These are phyloP conservation scores for Cydia strobilella DNA, from an alignment of 1,140 invertebrate species.

Conservation along the genomic window DNA sequence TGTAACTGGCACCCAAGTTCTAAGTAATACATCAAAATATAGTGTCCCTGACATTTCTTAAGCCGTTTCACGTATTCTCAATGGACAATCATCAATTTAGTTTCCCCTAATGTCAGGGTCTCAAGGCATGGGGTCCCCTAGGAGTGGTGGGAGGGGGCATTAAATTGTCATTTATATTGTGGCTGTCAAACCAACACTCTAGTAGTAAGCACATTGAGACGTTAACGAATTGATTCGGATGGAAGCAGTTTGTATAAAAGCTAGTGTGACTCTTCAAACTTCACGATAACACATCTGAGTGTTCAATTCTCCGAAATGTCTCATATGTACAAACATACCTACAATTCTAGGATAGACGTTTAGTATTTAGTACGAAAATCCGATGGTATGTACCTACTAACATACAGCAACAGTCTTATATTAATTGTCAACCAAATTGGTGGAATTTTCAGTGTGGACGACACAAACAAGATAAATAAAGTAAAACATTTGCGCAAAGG, in stretches of 20 bases:
- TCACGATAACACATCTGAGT: no score
- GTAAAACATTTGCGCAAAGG: no score
- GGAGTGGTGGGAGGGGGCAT: constrained; percentile 7
- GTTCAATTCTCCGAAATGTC: no score
- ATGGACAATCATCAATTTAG: constrained; percentile 30
- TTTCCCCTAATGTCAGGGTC: constrained; percentile 23
- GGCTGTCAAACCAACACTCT: constrained; percentile 19
- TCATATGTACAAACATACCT: no score
- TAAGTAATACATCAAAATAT: constrained; percentile 20
- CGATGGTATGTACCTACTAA: no score
- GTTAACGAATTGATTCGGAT: background rate
- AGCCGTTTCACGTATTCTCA: constrained; percentile 21
- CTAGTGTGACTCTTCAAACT: no score
- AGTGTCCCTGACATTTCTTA: constrained; percentile 22
- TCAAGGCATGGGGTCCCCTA: background rate
- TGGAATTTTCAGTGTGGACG: no score
- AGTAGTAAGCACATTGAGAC: background rate
- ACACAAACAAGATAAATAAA: no score
- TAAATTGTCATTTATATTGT: constrained; percentile 27
- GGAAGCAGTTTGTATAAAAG: background rate
- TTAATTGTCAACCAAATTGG: no score
- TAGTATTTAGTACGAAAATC: no score
- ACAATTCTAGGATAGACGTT: no score
- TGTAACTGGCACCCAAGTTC: background rate
- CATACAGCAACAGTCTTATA: no score